Base-by-base conservation (phyloP, 1,140 invertebrate genomes). In the Mylabris phalerata region DNA sequence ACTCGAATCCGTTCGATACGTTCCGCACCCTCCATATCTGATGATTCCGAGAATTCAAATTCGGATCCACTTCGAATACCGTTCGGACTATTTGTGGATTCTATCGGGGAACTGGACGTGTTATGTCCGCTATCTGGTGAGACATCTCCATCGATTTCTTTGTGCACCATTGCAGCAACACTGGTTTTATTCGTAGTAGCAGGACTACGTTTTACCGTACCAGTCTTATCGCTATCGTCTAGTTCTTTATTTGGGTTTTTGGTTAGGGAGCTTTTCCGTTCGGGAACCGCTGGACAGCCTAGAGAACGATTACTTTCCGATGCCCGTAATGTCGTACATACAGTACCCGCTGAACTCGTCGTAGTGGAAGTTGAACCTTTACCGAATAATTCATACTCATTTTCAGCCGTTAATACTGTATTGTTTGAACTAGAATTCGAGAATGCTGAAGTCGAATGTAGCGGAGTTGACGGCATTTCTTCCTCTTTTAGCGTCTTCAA, bases 281-380 rank as follows among this genome's bases (percentile, higher is more conserved):
- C 87, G 2, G 88, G 87, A 5, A 89, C 87, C 38, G 81, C 83
- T 1, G 87, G 87, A 2, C 82, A 80, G 25, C 78, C 71, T 55
- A 82, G 65, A n/a, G 80, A 81, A 60, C 76, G 72, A 61, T 80
- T 78, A 64, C 80, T 82, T 13, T 72, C 71, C 24, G 79, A 75
- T 9, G 84, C 84, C 73, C 89, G 76, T 40, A 91, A 68, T 2
- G 88, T 87, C 0, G 89, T 92, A 61, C 89, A 92, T 41, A 93
- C 90, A 0, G 92, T 93, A 42, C 90, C 90, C 42, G 90, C 89
- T 5, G 90, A 93, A 67, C 90, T 93, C 1, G 90, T 91, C 0
- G 91, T 93, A 0, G 91, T 93, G 10, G 89, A 92, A 0, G 90
- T 93, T 0, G 88, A 90, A 1, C 90, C 90, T 74, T 89, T 86